These are phyloP conservation scores for Macropis europaea DNA, from an alignment of 2,888 invertebrate species.

Conservation along the genomic window DNA sequence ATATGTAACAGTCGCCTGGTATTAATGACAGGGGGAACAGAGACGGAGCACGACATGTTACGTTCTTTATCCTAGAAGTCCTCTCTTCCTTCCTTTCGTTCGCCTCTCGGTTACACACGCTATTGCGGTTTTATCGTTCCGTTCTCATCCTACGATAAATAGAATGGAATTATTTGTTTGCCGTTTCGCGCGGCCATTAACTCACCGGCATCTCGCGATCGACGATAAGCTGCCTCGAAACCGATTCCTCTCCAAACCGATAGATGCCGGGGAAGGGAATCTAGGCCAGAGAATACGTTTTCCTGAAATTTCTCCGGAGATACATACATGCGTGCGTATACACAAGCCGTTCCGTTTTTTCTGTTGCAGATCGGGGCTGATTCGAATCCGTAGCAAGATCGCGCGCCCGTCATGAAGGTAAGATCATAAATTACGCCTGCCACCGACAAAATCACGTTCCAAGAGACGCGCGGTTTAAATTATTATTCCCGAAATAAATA, in stretches of 20 bases:
- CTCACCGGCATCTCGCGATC: slow-evolving; percentile 16
- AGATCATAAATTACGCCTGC: background rate
- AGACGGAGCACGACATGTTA: slow-evolving; percentile 61
- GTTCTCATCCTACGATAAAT: slow-evolving; percentile 77
- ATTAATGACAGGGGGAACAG: slow-evolving; percentile 77
- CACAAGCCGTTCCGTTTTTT: background rate
- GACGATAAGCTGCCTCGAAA: slow-evolving; percentile 8
- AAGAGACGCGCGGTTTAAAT: slow-evolving; percentile 19
- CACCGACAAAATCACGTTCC: slow-evolving; percentile 1
- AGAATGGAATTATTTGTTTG: slow-evolving; percentile 75
- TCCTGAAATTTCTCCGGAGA: background rate
- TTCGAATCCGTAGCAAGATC: background rate
- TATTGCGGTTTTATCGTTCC: slow-evolving; percentile 72
- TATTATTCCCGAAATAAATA: slow-evolving; percentile 10
- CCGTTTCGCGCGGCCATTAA: slow-evolving; percentile 51
- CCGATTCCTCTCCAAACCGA: no score
- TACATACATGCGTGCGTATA: background rate
- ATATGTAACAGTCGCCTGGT: slow-evolving; percentile 80
- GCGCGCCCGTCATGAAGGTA: background rate
- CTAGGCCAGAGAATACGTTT: background rate
- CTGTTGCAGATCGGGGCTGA: background rate
- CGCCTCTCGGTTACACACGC: slow-evolving; percentile 32
- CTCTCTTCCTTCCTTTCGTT: slow-evolving; percentile 29
- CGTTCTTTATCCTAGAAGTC: slow-evolving; percentile 66
- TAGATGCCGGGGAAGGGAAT: no score